Conservation (phyloP, 2,888 invertebrate species). For the Syrphus vitripennis region DNA sequence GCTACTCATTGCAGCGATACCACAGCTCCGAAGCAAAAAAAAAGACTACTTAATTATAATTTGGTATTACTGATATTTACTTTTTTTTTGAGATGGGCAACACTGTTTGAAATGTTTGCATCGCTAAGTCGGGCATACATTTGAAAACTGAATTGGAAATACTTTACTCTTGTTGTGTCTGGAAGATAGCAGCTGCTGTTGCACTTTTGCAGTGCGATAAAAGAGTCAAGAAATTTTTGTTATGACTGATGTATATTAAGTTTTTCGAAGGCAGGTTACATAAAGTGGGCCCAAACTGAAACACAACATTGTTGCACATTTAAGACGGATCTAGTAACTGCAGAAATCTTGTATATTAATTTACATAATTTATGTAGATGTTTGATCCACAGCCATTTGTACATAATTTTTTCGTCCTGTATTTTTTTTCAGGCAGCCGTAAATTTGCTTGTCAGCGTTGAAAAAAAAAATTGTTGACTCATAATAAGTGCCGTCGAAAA, state of each 20-base stretch:
- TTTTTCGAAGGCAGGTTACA: background rate
- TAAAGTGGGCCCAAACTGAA: background rate
- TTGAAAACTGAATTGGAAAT: constrained; percentile 33
- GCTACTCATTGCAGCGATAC: too few species aligned
- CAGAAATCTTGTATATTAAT: background rate
- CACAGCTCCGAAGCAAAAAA: too few species aligned
- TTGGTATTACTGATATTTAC: too few species aligned
- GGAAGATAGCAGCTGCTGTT: background rate
- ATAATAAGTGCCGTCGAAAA: too few species aligned
- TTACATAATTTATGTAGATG: constrained; percentile 21
- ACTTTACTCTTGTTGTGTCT: constrained; percentile 56
- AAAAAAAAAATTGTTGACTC: too few species aligned
- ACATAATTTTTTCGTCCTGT: too few species aligned
- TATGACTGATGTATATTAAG: constrained; percentile 4
- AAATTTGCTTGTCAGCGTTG: too few species aligned
- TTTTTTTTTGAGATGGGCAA: too few species aligned
- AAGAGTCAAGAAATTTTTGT: background rate
- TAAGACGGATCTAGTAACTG: background rate
- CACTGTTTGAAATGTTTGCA: too few species aligned
- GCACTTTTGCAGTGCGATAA: constrained; percentile 1
- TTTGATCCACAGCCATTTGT: too few species aligned
- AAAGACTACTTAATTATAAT: too few species aligned
- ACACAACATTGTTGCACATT: constrained; percentile 13
- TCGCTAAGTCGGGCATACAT: background rate
- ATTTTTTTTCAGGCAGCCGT: too few species aligned